Evolutionary conservation across 2,113 vertebrate genomes (phyloP), one percentile per base, ranked within the genome.

Genomic region (Anser brachyrhynchus): DNA sequence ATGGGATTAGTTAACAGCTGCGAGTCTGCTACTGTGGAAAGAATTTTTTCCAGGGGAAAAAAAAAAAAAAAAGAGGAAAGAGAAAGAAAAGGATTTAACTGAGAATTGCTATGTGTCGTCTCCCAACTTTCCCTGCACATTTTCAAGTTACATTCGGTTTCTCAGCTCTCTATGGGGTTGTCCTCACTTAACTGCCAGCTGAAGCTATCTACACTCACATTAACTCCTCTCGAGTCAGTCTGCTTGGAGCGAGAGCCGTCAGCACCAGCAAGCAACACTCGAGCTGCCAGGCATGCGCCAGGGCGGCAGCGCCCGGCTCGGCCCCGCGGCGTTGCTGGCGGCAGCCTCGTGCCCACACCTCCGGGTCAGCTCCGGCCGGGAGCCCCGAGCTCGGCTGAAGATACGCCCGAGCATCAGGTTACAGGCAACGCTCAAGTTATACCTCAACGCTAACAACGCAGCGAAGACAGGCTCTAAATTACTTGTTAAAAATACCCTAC

Each of bases 1-100:
- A 97, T 96, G 81, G 95, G 96, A 98, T 98, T 97, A 98, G 95
- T 97, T 97, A 98, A 97, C 97, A 98, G 97, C 97, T 97, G 95
- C 89, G 94, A 96, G 92, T 90, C 94, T 96, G 97, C 96, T 96
- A 98, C 96, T 97, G 97, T 97, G 96, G 96, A 98, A 98, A 97
- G 95, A 92, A 51, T 80, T 93, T 97, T 97, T 95, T 85, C 72
- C 9, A 46, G 26, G 23, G 7, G 13, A 5, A 69, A 52, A 66
- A 54, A 85, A 59, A 67, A 62, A 70, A n/a, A 67, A 44, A 58
- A 39, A 74, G 46, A 55, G 58, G 70, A 37, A 51, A 72, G 64
- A 58, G 11, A 74, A 85, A 85, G n/a, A 58, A 62, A 92, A 89
- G 87, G 71, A 85, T 93, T 93, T 90, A 91, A 94, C 64, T 69